Evolutionary conservation across 2,888 invertebrate genomes (phyloP).

Genomic region (Cyrtodaria siliqua): DNA sequence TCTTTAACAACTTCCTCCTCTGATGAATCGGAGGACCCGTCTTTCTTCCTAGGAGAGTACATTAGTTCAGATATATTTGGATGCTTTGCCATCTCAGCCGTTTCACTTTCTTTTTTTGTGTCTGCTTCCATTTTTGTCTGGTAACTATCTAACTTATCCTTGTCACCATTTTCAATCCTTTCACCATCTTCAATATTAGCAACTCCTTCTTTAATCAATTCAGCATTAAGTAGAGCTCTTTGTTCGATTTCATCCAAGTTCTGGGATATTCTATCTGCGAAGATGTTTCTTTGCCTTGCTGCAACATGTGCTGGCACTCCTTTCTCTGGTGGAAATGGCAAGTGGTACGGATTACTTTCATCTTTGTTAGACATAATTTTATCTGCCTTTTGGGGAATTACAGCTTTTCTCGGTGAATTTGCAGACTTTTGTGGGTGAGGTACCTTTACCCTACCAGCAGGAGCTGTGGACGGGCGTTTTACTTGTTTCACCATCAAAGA

Average conservation of each 20-base stretch:
- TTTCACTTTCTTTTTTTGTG: slow-evolving; percentile 11
- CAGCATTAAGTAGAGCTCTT: slow-evolving; percentile 48
- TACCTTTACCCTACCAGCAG: slow-evolving; percentile 55
- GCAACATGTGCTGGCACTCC: slow-evolving; percentile 74
- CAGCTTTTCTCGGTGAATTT: slow-evolving; percentile 73
- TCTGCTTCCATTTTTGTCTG: slow-evolving; percentile 10
- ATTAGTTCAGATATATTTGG: slow-evolving; percentile 45
- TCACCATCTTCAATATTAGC: slow-evolving; percentile 12
- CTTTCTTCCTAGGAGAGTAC: slow-evolving; percentile 56
- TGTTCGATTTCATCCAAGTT: slow-evolving; percentile 60
- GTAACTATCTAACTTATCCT: slow-evolving; percentile 5
- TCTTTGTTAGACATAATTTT: slow-evolving; percentile 66
- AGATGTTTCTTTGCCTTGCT: slow-evolving; percentile 71
- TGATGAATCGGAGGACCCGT: slow-evolving; percentile 46
- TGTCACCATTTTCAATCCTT: slow-evolving; percentile 22
- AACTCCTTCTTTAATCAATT: slow-evolving; percentile 52
- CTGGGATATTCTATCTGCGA: slow-evolving; percentile 64
- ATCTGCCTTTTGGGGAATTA: slow-evolving; percentile 67
- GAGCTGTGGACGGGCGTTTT: slow-evolving; percentile 69
- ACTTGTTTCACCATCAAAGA: slow-evolving; percentile 44
- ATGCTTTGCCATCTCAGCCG: slow-evolving; percentile 17
- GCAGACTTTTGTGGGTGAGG: slow-evolving; percentile 66
- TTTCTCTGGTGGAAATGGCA: slow-evolving; percentile 73
- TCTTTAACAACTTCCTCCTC: slow-evolving; percentile 29
- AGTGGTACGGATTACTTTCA: slow-evolving; percentile 67